These are phyloP conservation scores for Orthonychiurus folsomi DNA, from an alignment of 2,888 invertebrate genomes.

Conservation along the genomic window DNA sequence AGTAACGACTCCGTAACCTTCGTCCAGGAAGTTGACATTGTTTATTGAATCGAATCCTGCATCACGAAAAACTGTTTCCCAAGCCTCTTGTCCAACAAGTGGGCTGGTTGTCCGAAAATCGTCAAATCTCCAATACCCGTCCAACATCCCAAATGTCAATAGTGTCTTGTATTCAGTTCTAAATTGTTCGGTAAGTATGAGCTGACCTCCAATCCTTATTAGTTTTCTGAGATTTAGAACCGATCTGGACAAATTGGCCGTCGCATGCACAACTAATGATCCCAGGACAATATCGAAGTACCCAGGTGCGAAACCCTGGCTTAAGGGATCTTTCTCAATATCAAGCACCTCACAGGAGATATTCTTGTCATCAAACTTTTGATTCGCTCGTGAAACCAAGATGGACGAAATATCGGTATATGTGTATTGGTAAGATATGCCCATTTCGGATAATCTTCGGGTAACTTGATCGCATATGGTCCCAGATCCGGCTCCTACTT, in stretches of 20 bases:
- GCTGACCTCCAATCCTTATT: background rate
- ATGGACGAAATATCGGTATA: conserved; percentile 24
- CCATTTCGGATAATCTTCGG: conserved; percentile 9
- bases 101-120: background rate
- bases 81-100: background rate
- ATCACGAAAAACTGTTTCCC: background rate
- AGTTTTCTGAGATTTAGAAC: conserved; percentile 11
- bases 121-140: conserved; percentile 5
- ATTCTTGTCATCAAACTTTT: conserved; percentile 13
- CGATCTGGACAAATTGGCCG: background rate
- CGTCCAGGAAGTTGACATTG: background rate
- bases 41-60: background rate
- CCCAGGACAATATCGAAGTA: conserved; percentile 19
- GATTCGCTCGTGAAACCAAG: conserved; percentile 20
- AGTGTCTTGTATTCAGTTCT: background rate
- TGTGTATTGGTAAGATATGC: conserved; percentile 17
- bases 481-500: conserved; percentile 25
- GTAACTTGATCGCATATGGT: conserved; percentile 12
- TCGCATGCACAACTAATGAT: conserved; percentile 13
- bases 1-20: background rate
- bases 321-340: conserved; percentile 25
- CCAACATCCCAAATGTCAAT: conserved; percentile 13
- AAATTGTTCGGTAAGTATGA: conserved; percentile 10
- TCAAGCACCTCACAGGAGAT: conserved; percentile 20
- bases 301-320: conserved; percentile 24